Conservation (phyloP, 1,140 invertebrate genomes). For the Drosophila nebulosa region DNA sequence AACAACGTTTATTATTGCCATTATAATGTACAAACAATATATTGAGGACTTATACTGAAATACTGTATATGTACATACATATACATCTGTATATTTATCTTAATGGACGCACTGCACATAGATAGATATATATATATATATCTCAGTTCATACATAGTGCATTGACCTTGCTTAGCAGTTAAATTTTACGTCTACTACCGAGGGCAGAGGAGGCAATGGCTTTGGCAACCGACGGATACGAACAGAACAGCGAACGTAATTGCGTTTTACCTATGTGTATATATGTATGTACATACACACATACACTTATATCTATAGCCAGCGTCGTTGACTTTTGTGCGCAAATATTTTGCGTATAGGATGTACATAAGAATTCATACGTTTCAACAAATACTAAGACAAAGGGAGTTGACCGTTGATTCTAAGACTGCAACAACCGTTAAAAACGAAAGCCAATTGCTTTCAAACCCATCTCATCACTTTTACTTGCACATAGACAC, state of each 20-base stretch:
- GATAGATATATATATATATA: neutral
- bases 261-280: conserved; percentile 42
- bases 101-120: neutral
- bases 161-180: conserved; percentile 56
- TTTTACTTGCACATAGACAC: conserved; percentile 39
- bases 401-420: conserved; percentile 41
- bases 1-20: neutral
- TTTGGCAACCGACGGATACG: conserved; percentile 34
- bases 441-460: conserved; percentile 48
- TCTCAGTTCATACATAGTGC: conserved; percentile 31
- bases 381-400: neutral
- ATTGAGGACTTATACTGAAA: neutral
- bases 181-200: conserved; percentile 56
- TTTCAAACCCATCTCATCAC: conserved; percentile 48
- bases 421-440: conserved; percentile 49
- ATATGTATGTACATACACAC: neutral
- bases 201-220: conserved; percentile 50
- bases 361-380: neutral
- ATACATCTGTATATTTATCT: neutral
- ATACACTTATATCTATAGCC: conserved; percentile 1
- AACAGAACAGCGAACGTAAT: conserved; percentile 53
- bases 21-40: neutral
- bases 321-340: conserved; percentile 48
- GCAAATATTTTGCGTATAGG: conserved; percentile 23
- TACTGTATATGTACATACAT: neutral